Percentiles rank a stretch among this genome's conserved stretches.
These are phyloP conservation scores for Drosophila mauritiana DNA, from an alignment of 1,140 invertebrate species.

Conservation along the genomic window DNA sequence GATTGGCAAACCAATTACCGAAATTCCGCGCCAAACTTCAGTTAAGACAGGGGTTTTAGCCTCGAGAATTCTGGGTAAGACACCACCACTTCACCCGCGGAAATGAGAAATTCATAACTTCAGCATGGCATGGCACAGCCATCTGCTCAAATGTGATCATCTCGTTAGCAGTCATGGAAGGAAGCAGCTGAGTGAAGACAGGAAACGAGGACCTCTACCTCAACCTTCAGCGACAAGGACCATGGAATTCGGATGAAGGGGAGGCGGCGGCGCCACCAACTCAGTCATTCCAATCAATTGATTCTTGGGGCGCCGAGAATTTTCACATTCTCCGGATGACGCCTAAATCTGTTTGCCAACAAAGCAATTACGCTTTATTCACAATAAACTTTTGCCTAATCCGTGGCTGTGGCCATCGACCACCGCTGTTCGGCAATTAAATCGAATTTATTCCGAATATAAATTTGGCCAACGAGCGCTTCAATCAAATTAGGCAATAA, in stretches of 20 bases:
- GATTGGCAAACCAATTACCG: slow-evolving; percentile 31
- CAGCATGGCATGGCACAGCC: slow-evolving; percentile 1
- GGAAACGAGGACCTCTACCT: slow-evolving; percentile 17
- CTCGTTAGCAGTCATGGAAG: slow-evolving; percentile 12
- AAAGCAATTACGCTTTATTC: slow-evolving; percentile 38
- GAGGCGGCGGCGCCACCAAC: no score
- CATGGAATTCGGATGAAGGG: slow-evolving; percentile 9
- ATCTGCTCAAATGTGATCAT: slow-evolving; percentile 40
- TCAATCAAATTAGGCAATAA: slow-evolving; percentile 56
- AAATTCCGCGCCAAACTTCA: slow-evolving; percentile 15
- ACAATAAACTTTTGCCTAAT: slow-evolving; percentile 18
- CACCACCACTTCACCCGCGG: background rate
- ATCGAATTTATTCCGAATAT: slow-evolving; percentile 62
- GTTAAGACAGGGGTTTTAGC: slow-evolving; percentile 1
- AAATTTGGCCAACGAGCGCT: slow-evolving; percentile 51
- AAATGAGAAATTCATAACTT: slow-evolving; percentile 48
- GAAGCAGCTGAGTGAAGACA: slow-evolving; percentile 38
- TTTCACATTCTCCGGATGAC: slow-evolving; percentile 15
- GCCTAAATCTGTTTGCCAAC: slow-evolving; percentile 28
- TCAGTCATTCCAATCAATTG: slow-evolving; percentile 25
- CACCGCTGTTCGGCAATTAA: slow-evolving; percentile 58
- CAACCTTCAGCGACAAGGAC: slow-evolving; percentile 5
- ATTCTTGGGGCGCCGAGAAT: background rate
- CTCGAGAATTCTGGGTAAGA: slow-evolving; percentile 9
- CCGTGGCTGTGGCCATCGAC: background rate